Conservation (phyloP, 2,113 vertebrate genomes). For the Trichomycterus rosablanca region DNA sequence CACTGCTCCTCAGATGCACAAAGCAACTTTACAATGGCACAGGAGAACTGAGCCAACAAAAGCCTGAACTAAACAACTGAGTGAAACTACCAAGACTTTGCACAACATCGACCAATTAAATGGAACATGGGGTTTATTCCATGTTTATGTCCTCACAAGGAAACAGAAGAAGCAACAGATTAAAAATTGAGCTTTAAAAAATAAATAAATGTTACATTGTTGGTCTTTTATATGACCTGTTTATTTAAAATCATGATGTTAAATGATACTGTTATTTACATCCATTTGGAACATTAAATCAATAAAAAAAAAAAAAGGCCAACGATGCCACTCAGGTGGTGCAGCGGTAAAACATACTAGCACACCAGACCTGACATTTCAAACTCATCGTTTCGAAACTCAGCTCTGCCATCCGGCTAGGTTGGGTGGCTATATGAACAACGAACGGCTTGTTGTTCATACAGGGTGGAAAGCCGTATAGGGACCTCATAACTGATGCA, state of each 20-base stretch:
- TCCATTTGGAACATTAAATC: background rate
- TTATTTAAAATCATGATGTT: background rate
- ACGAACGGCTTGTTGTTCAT: too few species aligned
- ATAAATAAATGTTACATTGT: too few species aligned
- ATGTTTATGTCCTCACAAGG: conserved; percentile 14
- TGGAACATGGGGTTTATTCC: conserved; percentile 4
- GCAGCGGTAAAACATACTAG: too few species aligned
- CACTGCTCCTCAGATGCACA: conserved; percentile 49
- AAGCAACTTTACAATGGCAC: conserved; percentile 57
- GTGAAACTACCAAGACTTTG: conserved; percentile 48
- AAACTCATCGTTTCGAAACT: too few species aligned
- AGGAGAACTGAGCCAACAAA: conserved; percentile 56
- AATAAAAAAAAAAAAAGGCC: background rate
- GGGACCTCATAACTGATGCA: too few species aligned
- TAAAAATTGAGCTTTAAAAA: too few species aligned
- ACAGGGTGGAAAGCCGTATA: too few species aligned
- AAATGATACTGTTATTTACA: background rate
- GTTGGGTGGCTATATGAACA: too few species aligned
- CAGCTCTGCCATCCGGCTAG: too few species aligned
- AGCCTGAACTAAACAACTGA: conserved; percentile 53
- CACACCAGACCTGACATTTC: too few species aligned
- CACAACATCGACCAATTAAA: conserved; percentile 43
- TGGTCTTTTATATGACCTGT: background rate
- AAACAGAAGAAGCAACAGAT: background rate
- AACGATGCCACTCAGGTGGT: too few species aligned